Conservation (phyloP, 2,113 vertebrate genomes). For the Mesembrinibis cayennensis region DNA sequence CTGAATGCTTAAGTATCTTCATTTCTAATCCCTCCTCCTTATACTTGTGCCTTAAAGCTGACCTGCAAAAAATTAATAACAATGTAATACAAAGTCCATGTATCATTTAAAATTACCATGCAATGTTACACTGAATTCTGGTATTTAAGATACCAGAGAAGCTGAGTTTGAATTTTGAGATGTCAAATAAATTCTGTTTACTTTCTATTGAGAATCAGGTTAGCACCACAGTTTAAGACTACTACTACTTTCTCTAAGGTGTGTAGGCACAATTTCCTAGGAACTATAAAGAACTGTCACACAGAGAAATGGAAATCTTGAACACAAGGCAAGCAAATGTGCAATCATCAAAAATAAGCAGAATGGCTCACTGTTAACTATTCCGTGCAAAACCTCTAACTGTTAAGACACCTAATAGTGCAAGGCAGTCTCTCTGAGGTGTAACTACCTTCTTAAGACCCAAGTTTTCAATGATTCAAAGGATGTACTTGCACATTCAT, state of each 20-base stretch:
- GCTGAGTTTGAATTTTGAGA: not conserved
- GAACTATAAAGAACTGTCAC: not conserved
- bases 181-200: not conserved
- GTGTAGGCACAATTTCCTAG: not conserved
- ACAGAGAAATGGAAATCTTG: not conserved
- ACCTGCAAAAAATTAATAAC: not conserved
- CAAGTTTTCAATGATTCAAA: not conserved
- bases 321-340: not conserved
- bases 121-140: not conserved
- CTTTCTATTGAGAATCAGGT: not conserved
- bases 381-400: not conserved
- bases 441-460: not conserved
- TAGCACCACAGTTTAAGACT: not conserved
- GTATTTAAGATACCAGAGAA: not conserved
- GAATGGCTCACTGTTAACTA: not conserved
- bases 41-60: not conserved
- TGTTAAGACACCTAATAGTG: not conserved
- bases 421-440: not conserved
- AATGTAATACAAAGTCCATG: not conserved
- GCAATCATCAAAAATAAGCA: not conserved
- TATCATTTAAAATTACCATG: not conserved
- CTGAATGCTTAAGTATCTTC: not conserved
- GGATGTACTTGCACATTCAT: not conserved
- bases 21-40: not conserved
- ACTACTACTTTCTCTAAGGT: not conserved